Evolutionary conservation across 2,113 vertebrate genomes (phyloP).

Genomic region (Progne subis): DNA sequence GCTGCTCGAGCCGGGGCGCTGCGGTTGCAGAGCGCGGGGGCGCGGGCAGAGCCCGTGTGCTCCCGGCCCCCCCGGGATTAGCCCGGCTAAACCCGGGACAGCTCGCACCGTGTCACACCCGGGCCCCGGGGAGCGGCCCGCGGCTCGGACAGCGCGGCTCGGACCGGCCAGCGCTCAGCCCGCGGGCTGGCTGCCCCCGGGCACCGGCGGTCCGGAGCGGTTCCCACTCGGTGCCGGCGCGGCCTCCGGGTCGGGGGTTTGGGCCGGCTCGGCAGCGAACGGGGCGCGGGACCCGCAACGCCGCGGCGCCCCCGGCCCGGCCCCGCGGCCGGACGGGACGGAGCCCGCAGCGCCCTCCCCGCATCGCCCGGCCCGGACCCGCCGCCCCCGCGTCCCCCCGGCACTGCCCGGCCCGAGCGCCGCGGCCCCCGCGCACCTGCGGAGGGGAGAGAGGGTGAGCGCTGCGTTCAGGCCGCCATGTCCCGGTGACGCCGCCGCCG

Average conservation of each 20-base stretch:
- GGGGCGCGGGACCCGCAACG: too few relatives aligned
- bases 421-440: neutral
- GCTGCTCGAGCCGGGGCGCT: neutral
- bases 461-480: constrained; percentile 42
- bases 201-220: neutral
- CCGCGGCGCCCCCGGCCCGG: too few relatives aligned
- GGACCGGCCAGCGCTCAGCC: neutral
- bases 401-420: neutral
- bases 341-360: too few relatives aligned
- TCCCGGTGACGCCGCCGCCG: neutral
- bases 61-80: neutral
- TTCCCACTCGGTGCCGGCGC: too few relatives aligned
- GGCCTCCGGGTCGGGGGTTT: too few relatives aligned
- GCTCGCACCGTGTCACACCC: neutral
- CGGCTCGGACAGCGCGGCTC: neutral
- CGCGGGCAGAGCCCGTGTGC: accelerated
- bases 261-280: too few relatives aligned
- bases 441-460: neutral
- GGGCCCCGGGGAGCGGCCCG: neutral
- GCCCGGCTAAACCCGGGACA: neutral
- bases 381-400: too few relatives aligned
- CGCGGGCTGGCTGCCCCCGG: neutral
- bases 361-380: too few relatives aligned
- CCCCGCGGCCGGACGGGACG: too few relatives aligned
- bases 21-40: neutral